Percentiles rank a stretch among this genome's conserved stretches.
phyloP scores from a whole-genome alignment of 1,140 invertebrate species.

The Aleiodes sp. region DNA sequence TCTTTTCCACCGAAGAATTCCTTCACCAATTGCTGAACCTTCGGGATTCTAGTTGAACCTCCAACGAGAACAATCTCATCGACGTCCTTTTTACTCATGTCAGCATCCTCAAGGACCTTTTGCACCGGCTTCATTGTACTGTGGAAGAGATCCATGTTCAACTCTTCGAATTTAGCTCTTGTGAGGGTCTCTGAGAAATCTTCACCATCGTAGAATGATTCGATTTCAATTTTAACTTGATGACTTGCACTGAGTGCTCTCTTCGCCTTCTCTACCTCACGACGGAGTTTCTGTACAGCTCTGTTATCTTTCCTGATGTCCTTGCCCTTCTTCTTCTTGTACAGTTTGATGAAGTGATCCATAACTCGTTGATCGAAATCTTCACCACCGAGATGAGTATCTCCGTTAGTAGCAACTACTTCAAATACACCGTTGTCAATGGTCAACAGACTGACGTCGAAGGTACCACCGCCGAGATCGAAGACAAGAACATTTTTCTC shows the following conservation, averaged over 20 bases:
- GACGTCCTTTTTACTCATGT: slow-evolving; percentile 98
- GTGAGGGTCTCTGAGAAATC: slow-evolving; percentile 99
- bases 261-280: slow-evolving; percentile 98
- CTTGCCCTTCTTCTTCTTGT: slow-evolving; percentile 99
- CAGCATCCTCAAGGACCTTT: slow-evolving; percentile 96
- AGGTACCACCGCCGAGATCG: slow-evolving; percentile 99
- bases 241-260: slow-evolving; percentile 94
- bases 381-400: slow-evolving; percentile 98
- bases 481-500: slow-evolving; percentile 99
- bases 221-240: slow-evolving; percentile 98
- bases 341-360: slow-evolving; percentile 98
- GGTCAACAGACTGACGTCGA: slow-evolving; percentile 98
- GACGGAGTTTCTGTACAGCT: slow-evolving; percentile 94
- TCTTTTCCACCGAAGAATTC: slow-evolving; percentile 99
- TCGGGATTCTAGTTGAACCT: slow-evolving; percentile 98
- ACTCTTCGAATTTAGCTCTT: slow-evolving; percentile 98
- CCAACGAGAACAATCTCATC: slow-evolving; percentile 99
- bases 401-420: slow-evolving; percentile 97
- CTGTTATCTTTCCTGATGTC: slow-evolving; percentile 95
- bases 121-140: slow-evolving; percentile 99
- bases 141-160: slow-evolving; percentile 99
- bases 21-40: slow-evolving; percentile 98
- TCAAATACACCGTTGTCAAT: slow-evolving; percentile 97
- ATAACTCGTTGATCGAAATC: slow-evolving; percentile 99
- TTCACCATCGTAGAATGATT: slow-evolving; percentile 98